Base-by-base conservation (phyloP, 2,113 vertebrate genomes). In the Euleptes europaea region DNA sequence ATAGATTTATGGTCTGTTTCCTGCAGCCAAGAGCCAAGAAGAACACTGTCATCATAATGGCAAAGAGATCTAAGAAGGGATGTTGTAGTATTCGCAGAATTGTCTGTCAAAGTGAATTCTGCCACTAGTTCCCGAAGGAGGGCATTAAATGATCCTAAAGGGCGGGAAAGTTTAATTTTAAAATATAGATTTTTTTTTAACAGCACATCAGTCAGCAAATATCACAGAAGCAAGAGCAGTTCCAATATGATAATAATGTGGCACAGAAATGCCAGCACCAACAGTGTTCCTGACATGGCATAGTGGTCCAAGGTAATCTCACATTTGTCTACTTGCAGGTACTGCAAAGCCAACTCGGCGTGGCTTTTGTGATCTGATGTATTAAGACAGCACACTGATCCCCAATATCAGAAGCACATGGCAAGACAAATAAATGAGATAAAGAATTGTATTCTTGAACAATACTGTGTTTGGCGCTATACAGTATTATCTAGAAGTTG, bases 1-100 rank as follows among this genome's bases (percentile, higher is more conserved):
- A 99, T 99, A 83, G 98, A 99, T 88, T 99, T 99, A 94, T 99
- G 98, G 93, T 99, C 99, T 0, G 98, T 99, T 95, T 99, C 99
- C 92, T 99, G 98, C 54, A 99, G 96, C 99, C 99, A 99, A 15
- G 99, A 99, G n/a, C 99, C 99, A 89, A 99, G 98, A 86, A 99
- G 97, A 91, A 99, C 99, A 47, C 99, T 99, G 82, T 99, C 99
- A 72, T 99, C 99, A 87, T 98, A 99, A 92, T 99, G 99, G 94
- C 99, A 99, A 66, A 99, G 97, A 3, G 99, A 99, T 67, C 99
- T 97, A 83, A 99, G 96, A 85, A 99, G 95, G 10, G 99, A 99
- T 19, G 99, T 99, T 76, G 98, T 99, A 65, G 99, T 99, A 94
- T 99, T 99, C 88, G 98, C 97, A 0, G 99, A 99, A 93, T 99